Evolutionary conservation across 2,113 vertebrate species (phyloP).

Genomic region (Grammomys dolichurus): DNA sequence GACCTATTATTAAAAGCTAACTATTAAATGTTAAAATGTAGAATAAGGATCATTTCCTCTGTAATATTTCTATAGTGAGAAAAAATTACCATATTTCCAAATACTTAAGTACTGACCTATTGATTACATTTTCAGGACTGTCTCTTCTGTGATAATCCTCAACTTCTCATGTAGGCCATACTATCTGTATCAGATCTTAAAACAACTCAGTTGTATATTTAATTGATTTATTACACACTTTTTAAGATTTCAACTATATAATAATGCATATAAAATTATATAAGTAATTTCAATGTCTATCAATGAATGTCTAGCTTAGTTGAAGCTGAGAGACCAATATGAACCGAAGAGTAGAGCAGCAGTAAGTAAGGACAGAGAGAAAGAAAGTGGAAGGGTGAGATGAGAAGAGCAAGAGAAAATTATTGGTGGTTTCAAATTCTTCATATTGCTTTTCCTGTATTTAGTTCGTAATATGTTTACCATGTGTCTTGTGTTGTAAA

Average conservation of each 20-base stretch:
- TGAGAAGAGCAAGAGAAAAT: neutral
- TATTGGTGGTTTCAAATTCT: too few relatives aligned
- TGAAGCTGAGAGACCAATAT: neutral
- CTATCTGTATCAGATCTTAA: neutral
- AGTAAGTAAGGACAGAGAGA: neutral
- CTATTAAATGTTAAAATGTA: conserved; percentile 2
- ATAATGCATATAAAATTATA: neutral
- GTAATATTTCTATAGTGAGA: neutral
- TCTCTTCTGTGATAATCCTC: neutral
- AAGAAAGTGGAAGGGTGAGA: neutral
- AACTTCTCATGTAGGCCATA: neutral
- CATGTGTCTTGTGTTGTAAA: neutral
- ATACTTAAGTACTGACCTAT: neutral
- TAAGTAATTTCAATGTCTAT: neutral
- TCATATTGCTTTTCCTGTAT: neutral
- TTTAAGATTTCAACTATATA: neutral
- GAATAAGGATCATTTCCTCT: neutral
- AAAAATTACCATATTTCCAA: neutral
- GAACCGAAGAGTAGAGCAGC: neutral
- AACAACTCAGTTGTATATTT: neutral
- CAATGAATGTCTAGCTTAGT: neutral
- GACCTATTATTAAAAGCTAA: conserved; percentile 10
- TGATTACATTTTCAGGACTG: neutral
- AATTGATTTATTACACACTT: neutral
- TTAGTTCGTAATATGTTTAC: neutral